These are phyloP conservation scores for Nomada fucata DNA, from an alignment of 2,888 invertebrate genomes.

Conservation along the genomic window DNA sequence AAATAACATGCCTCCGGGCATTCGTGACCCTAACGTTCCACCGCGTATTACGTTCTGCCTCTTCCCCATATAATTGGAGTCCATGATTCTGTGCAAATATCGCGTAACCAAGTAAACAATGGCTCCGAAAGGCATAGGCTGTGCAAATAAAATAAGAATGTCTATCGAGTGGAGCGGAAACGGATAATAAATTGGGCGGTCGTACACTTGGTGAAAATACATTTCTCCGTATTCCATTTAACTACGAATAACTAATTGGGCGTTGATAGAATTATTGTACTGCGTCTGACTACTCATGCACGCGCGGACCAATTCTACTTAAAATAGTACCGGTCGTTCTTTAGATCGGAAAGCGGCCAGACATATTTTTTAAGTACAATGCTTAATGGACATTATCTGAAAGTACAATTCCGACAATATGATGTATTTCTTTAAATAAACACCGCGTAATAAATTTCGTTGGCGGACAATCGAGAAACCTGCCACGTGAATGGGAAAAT, in stretches of 20 bases:
- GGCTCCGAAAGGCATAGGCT: conserved; percentile 37
- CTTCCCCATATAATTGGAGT: conserved; percentile 67
- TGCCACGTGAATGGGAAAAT: no score
- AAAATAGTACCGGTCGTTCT: no score
- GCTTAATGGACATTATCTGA: no score
- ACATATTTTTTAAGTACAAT: no score
- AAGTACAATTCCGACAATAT: no score
- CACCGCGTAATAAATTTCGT: no score
- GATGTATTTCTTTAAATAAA: no score
- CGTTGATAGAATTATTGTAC: not conserved
- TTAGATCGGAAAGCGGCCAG: no score
- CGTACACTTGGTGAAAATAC: not conserved
- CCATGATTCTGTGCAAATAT: conserved; percentile 75
- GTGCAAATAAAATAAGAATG: conserved; percentile 55
- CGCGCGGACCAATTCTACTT: no score
- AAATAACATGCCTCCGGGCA: conserved; percentile 76
- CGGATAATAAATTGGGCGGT: conserved; percentile 37
- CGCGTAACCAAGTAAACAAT: conserved; percentile 69
- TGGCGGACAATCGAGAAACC: no score
- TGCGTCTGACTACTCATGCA: no score
- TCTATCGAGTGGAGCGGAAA: conserved; percentile 36
- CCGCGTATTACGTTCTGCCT: conserved; percentile 65
- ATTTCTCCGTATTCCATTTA: not conserved
- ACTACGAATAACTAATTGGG: not conserved
- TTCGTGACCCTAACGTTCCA: conserved; percentile 64